These are phyloP conservation scores for Abramis brama DNA, from an alignment of 2,113 vertebrate species.

Conservation along the genomic window DNA sequence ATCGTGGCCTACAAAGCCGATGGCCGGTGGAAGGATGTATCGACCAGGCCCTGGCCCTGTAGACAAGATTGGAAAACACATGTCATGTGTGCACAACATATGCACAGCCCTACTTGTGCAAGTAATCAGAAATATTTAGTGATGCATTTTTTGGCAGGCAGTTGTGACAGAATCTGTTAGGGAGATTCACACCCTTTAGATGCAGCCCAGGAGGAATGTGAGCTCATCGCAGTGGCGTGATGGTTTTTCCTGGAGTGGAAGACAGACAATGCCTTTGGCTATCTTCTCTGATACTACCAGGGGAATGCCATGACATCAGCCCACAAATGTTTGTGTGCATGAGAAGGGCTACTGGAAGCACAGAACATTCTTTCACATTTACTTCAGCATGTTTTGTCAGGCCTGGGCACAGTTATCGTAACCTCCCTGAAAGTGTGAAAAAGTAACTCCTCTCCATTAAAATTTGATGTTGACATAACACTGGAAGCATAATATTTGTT, in stretches of 20 bases:
- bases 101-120: neutral
- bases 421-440: neutral
- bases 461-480: neutral
- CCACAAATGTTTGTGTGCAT: constrained; percentile 47
- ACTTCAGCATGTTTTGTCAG: constrained; percentile 54
- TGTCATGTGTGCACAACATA: neutral
- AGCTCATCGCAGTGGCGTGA: constrained; percentile 13
- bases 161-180: neutral
- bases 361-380: constrained; percentile 53
- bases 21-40: constrained; percentile 78
- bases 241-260: constrained; percentile 21
- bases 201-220: constrained; percentile 41
- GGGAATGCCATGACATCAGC: constrained; percentile 55
- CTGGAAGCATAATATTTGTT: neutral
- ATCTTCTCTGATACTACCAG: constrained; percentile 36
- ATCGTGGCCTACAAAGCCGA: constrained; percentile 81
- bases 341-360: constrained; percentile 32
- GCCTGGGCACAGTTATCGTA: constrained; percentile 45
- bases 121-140: constrained; percentile 9
- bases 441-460: neutral
- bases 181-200: constrained; percentile 38
- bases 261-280: constrained; percentile 37
- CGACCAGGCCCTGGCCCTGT: constrained; percentile 80
- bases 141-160: constrained; percentile 27
- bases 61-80: constrained; percentile 21